Evolutionary conservation across 2,797 vertebrate genomes (phyloP).

Genomic region (Karalla daura): DNA sequence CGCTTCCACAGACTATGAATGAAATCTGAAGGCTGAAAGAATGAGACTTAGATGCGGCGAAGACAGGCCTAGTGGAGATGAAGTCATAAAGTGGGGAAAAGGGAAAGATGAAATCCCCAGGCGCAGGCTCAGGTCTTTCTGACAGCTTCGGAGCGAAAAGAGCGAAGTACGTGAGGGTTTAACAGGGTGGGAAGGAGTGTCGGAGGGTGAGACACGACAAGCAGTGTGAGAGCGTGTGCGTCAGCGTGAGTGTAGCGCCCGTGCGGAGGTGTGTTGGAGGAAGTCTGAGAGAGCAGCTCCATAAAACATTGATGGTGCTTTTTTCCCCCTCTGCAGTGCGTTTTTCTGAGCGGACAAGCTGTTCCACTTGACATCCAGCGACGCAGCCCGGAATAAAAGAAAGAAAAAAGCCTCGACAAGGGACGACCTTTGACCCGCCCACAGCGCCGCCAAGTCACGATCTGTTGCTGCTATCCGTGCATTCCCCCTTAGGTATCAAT

Average conservation of each 20-base stretch:
- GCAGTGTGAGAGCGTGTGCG: neutral
- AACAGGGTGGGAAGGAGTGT: constrained; percentile 33
- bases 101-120: neutral
- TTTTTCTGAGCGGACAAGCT: constrained; percentile 21
- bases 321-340: neutral
- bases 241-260: neutral
- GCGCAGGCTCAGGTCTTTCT: constrained; percentile 22
- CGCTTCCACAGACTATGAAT: neutral
- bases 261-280: neutral
- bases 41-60: constrained; percentile 14
- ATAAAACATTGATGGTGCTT: constrained; percentile 48
- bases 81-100: constrained; percentile 13
- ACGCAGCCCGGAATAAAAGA: neutral
- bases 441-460: neutral
- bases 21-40: no score
- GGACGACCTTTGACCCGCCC: neutral
- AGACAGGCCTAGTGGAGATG: constrained; percentile 2
- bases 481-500: neutral
- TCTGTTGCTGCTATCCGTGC: no score
- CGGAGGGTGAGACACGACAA: constrained; percentile 38
- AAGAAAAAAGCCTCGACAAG: neutral
- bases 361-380: constrained; percentile 12
- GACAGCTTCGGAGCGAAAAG: constrained; percentile 39
- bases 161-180: constrained; percentile 42
- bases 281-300: constrained; percentile 27